These are phyloP conservation scores for Noturus placidus DNA, from an alignment of 2,113 vertebrate genomes.

Conservation along the genomic window DNA sequence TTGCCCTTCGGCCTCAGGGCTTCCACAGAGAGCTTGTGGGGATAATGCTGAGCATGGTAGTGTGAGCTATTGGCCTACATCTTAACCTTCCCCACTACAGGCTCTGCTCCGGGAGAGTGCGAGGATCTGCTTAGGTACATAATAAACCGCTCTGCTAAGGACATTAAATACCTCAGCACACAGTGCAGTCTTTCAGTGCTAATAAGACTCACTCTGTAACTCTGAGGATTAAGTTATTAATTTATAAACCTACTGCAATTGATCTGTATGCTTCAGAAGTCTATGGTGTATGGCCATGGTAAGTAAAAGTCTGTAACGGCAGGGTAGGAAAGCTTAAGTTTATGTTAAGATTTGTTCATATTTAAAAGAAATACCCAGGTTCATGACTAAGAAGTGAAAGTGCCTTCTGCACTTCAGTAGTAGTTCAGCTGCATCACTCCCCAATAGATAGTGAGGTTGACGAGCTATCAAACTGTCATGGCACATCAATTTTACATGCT, in stretches of 20 bases:
- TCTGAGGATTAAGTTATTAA: background rate
- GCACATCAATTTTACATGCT: background rate
- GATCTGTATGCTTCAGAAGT: background rate
- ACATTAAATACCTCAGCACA: slow-evolving; percentile 1
- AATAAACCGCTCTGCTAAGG: slow-evolving; percentile 11
- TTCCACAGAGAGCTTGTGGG: background rate
- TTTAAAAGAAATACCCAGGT: background rate
- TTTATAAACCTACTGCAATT: background rate
- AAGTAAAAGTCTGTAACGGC: background rate
- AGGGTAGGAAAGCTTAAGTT: background rate
- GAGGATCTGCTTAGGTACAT: background rate
- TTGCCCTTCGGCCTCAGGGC: background rate
- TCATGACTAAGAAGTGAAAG: background rate
- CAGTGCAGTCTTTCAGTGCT: background rate
- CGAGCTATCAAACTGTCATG: background rate
- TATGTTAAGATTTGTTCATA: background rate
- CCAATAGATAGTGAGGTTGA: background rate
- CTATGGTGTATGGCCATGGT: background rate
- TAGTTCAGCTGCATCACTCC: too few species aligned
- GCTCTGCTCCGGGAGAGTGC: background rate
- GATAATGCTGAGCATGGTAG: slow-evolving; percentile 25
- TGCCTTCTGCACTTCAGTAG: too few species aligned
- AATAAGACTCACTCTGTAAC: background rate
- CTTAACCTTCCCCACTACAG: background rate
- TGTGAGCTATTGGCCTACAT: background rate